phyloP scores from a whole-genome alignment of 2,113 vertebrate genomes.

The Xenus cinereus region DNA sequence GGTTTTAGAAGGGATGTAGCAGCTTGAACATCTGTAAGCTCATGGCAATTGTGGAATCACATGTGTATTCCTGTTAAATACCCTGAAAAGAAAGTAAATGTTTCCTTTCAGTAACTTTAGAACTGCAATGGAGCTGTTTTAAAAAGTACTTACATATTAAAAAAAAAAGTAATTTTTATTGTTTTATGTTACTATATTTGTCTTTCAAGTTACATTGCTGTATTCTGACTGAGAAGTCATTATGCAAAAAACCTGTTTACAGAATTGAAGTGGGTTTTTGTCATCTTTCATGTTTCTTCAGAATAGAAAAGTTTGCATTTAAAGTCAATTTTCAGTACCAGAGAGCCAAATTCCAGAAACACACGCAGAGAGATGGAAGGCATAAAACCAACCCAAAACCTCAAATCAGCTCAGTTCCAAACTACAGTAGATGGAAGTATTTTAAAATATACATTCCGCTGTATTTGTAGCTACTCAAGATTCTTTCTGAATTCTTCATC shows the following conservation, averaged over 20 bases:
- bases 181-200: background rate
- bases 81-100: background rate
- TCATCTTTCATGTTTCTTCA: background rate
- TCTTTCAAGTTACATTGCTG: background rate
- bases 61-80: background rate
- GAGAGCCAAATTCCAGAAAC: background rate
- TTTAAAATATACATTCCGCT: background rate
- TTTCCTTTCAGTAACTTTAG: background rate
- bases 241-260: background rate
- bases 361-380: background rate
- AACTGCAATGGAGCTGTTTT: background rate
- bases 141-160: background rate
- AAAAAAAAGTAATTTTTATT: background rate
- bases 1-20: background rate
- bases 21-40: background rate
- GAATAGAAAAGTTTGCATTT: background rate
- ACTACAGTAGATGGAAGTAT: background rate
- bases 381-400: background rate
- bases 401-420: background rate
- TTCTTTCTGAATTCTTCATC: conserved; percentile 40
- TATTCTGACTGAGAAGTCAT: background rate
- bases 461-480: conserved; percentile 3
- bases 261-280: background rate
- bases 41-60: background rate
- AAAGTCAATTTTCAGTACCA: background rate